A percentile compares a stretch with the other conserved stretches of the same genome.
These are phyloP conservation scores for Silurus glanis DNA, from an alignment of 2,113 vertebrate genomes.

Conservation along the genomic window DNA sequence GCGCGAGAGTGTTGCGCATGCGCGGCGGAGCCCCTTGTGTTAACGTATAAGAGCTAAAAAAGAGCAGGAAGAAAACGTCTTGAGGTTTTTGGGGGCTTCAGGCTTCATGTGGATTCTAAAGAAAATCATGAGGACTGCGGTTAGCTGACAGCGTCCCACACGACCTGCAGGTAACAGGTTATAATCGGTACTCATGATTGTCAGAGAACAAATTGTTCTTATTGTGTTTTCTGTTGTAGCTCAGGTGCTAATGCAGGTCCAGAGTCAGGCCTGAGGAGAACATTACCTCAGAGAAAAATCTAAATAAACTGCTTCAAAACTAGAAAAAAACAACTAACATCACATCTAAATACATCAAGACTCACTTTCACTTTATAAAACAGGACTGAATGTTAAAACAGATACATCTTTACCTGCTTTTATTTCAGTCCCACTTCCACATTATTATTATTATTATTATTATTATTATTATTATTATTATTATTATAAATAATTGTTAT, in stretches of 20 bases:
- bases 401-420: neutral
- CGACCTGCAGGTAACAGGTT: slow-evolving; percentile 21
- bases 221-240: slow-evolving; percentile 9
- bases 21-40: slow-evolving; percentile 7
- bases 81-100: neutral
- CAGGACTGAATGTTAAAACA: neutral
- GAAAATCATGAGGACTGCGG: slow-evolving; percentile 19
- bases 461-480: neutral
- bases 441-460: neutral
- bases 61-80: too few relatives aligned
- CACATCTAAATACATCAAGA: too few relatives aligned
- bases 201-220: neutral
- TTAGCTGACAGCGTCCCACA: slow-evolving; percentile 35
- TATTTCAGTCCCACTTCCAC: neutral
- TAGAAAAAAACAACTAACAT: neutral
- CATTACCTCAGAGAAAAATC: neutral
- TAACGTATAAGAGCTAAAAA: neutral
- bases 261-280: neutral
- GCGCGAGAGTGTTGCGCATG: neutral
- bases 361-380: neutral
- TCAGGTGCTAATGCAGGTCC: slow-evolving; percentile 14
- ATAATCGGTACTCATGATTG: neutral
- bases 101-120: neutral
- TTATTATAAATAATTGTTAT: too few relatives aligned
- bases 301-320: neutral